These are phyloP conservation scores for Aythya baeri DNA, from an alignment of 2,113 vertebrate species.

Conservation along the genomic window DNA sequence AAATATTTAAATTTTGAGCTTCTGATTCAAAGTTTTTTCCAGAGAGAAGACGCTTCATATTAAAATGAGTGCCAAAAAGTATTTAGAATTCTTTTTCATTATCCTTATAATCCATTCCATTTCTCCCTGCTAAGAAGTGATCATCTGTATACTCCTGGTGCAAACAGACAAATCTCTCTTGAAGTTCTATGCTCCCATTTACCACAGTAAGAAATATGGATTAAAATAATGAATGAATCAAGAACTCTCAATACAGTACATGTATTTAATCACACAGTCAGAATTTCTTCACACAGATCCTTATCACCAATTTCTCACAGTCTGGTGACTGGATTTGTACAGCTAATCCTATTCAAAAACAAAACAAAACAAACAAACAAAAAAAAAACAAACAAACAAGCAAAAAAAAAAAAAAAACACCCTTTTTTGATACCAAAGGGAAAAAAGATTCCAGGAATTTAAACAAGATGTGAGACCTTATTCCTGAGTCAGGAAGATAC, in stretches of 20 bases:
- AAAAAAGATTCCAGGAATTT: neutral
- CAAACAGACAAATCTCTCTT: neutral
- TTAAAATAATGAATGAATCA: neutral
- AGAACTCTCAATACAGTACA: neutral
- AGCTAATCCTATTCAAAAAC: neutral
- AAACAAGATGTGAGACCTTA: neutral
- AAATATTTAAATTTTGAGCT: neutral
- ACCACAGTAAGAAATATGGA: neutral
- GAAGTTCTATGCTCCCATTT: neutral
- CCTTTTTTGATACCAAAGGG: neutral
- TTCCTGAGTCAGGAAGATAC: neutral
- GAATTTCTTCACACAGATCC: neutral
- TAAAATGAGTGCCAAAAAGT: neutral
- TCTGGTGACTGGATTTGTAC: neutral
- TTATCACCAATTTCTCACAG: neutral
- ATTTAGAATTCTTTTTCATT: neutral
- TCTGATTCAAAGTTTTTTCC: slow-evolving; percentile 12
- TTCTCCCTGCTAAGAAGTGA: neutral
- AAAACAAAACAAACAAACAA: too few relatives aligned
- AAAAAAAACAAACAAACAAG: too few relatives aligned
- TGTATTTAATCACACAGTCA: neutral
- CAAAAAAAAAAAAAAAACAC: neutral
- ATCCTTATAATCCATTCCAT: neutral
- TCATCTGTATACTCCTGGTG: neutral
- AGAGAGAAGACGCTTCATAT: neutral